phyloP scores from a whole-genome alignment of 53 echinoderm and acorn worm genomes.

The Antedon mediterranea region DNA sequence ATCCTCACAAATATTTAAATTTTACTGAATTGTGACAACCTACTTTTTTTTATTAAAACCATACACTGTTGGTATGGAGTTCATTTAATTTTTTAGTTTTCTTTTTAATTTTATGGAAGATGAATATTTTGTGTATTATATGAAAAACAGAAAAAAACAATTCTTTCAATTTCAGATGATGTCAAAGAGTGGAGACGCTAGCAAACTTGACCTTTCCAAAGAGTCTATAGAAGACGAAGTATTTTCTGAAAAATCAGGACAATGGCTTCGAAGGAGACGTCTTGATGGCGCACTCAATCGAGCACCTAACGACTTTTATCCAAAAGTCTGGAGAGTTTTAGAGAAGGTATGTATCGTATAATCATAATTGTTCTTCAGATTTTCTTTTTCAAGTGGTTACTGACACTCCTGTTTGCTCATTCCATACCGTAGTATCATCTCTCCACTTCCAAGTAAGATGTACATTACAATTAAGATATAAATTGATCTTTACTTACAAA shows the following conservation, averaged over 20 bases:
- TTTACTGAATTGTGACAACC: too few species aligned
- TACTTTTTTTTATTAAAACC: too few species aligned
- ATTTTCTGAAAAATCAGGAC: constrained; percentile 49
- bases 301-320: constrained; percentile 77
- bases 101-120: too few species aligned
- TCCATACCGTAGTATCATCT: background rate
- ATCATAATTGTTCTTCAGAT: too few species aligned
- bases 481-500: too few species aligned
- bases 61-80: too few species aligned
- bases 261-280: constrained; percentile 73
- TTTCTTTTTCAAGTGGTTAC: background rate
- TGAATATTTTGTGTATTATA: too few species aligned
- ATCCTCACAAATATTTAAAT: too few species aligned
- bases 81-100: too few species aligned
- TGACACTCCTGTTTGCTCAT: background rate
- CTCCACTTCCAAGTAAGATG: too few species aligned
- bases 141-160: too few species aligned
- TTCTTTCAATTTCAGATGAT: background rate
- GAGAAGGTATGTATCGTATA: constrained; percentile 39
- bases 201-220: background rate
- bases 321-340: constrained; percentile 83
- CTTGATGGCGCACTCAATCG: constrained; percentile 90
- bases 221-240: constrained; percentile 44
- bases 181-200: background rate
- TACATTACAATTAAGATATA: too few species aligned